Evolutionary conservation across 2,113 vertebrate genomes (phyloP).

Genomic region (Cyanoramphus novaezelandiae): DNA sequence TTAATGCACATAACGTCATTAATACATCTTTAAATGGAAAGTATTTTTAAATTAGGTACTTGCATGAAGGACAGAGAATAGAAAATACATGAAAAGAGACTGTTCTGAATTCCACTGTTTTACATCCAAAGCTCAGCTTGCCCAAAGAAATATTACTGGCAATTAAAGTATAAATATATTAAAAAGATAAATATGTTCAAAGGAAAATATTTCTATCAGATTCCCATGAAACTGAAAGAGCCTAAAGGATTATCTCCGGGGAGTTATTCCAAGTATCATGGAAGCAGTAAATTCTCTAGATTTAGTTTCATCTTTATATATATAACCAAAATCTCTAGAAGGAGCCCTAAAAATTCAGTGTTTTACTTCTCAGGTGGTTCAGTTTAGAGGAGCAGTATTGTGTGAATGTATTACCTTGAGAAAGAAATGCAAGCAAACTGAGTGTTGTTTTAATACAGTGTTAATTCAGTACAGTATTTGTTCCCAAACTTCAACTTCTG

Average conservation of each 20-base stretch:
- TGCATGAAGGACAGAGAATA: not conserved
- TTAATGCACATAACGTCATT: not conserved
- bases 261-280: not conserved
- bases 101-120: not conserved
- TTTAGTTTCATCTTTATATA: not conserved
- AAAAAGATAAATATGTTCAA: not conserved
- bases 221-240: not conserved
- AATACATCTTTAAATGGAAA: not conserved
- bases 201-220: not conserved
- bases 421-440: not conserved
- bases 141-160: not conserved
- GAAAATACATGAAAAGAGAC: not conserved
- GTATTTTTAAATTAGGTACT: not conserved
- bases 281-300: not conserved
- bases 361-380: not conserved
- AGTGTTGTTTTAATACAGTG: not conserved
- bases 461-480: not conserved
- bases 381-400: not conserved
- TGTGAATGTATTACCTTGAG: not conserved
- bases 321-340: not conserved
- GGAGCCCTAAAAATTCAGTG: not conserved
- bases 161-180: not conserved
- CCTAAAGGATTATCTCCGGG: not conserved
- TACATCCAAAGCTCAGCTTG: not conserved
- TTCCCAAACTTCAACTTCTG: slow-evolving; percentile 16